A percentile compares a stretch with the other conserved stretches of the same genome.
Conservation (phyloP, 2,113 vertebrate species). For the Oriolus oriolus region DNA sequence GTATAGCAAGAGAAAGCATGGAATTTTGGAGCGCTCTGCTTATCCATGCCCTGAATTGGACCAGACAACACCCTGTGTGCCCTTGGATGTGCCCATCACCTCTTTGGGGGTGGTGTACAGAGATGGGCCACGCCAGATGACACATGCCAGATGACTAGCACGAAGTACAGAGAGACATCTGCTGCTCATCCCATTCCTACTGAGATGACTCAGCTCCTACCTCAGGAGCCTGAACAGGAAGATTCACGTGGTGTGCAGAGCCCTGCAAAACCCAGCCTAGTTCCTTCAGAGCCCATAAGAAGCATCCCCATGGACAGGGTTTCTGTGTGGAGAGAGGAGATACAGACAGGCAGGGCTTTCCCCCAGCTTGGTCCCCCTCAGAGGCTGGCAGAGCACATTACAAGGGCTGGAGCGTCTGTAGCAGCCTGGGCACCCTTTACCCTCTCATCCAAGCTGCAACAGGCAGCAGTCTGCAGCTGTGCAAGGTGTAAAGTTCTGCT, state of each 20-base stretch:
- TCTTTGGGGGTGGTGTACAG: neutral
- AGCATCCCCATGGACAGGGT: neutral
- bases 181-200: neutral
- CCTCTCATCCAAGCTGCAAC: neutral
- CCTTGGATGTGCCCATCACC: neutral
- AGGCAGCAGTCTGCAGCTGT: neutral
- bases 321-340: neutral
- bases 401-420: neutral
- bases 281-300: neutral
- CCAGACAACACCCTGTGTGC: neutral
- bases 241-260: neutral
- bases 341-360: neutral
- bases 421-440: neutral
- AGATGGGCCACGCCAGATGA: fast-evolving
- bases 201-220: neutral
- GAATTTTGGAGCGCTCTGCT: neutral
- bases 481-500: neutral
- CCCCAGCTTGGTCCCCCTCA: neutral
- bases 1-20: neutral
- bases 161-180: neutral
- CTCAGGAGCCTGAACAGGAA: neutral
- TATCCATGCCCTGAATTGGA: neutral
- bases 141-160: neutral
- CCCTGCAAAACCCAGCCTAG: neutral
- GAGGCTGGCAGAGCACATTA: neutral